phyloP scores from a whole-genome alignment of 2,888 invertebrate genomes.

The Leptinotarsa haldemani region DNA sequence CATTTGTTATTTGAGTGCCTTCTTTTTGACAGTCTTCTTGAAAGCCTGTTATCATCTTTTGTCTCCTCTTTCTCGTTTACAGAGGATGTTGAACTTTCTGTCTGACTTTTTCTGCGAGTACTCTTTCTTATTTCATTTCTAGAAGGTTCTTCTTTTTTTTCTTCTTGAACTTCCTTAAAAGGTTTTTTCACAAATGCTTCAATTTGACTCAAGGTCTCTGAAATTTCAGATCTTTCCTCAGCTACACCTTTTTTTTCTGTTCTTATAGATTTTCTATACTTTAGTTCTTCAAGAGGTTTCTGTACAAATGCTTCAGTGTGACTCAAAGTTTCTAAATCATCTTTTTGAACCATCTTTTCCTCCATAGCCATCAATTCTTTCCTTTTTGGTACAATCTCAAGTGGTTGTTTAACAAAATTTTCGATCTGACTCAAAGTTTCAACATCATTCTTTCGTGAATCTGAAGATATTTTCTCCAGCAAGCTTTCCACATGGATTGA shows the following conservation, averaged over 20 bases:
- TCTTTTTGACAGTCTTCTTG: conserved; percentile 11
- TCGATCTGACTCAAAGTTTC: conserved; percentile 45
- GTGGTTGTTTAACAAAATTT: conserved; percentile 36
- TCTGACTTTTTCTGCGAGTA: conserved; percentile 15
- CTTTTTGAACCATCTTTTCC: background rate
- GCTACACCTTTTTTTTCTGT: conserved; percentile 18
- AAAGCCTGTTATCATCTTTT: background rate
- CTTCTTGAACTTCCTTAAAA: conserved; percentile 1
- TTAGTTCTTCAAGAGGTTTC: conserved; percentile 29
- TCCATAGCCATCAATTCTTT: conserved; percentile 4
- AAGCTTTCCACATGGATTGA: conserved; percentile 3
- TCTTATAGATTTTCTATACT: conserved; percentile 20
- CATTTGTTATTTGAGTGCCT: conserved; percentile 8
- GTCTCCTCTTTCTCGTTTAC: conserved; percentile 2
- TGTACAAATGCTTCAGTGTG: conserved; percentile 43
- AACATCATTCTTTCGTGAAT: conserved; percentile 9
- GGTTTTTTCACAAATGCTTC: conserved; percentile 35
- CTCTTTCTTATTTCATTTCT: background rate
- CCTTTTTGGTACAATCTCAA: conserved; percentile 3
- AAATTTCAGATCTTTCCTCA: conserved; percentile 2
- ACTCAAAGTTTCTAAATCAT: conserved; percentile 37
- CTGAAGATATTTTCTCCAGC: conserved; percentile 3
- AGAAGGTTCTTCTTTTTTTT: conserved; percentile 5
- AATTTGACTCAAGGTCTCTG: conserved; percentile 42
- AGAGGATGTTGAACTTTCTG: background rate